A percentile compares a stretch with the other conserved stretches of the same genome.
Evolutionary conservation across 2,113 vertebrate genomes (phyloP).

Genomic region (Phyllopteryx taeniolatus): DNA sequence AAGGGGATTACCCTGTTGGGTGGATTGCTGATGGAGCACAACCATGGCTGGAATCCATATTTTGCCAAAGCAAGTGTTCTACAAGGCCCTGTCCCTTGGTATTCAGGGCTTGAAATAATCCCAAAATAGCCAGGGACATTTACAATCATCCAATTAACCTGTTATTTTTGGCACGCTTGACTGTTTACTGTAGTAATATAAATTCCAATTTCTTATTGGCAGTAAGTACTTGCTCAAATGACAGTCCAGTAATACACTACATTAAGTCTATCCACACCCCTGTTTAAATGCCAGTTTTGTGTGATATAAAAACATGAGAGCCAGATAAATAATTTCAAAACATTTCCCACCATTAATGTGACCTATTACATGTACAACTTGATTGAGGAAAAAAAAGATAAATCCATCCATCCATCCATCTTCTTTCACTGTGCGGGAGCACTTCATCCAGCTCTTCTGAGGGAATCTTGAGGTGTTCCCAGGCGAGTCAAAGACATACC

Average conservation of each 20-base stretch:
- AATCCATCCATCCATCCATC: too few relatives aligned
- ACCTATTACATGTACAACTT: too few relatives aligned
- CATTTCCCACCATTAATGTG: background rate
- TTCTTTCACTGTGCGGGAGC: too few relatives aligned
- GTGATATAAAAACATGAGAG: background rate
- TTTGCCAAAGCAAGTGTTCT: slow-evolving; percentile 29
- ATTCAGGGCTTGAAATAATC: slow-evolving; percentile 61
- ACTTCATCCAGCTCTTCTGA: too few relatives aligned
- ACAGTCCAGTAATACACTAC: background rate
- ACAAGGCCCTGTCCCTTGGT: slow-evolving; percentile 38
- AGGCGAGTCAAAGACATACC: too few relatives aligned
- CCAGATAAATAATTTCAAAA: background rate
- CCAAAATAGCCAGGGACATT: slow-evolving; percentile 47
- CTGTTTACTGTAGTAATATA: slow-evolving; percentile 53
- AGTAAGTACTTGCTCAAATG: background rate
- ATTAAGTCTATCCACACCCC: background rate
- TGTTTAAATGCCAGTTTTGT: background rate
- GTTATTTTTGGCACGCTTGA: slow-evolving; percentile 58
- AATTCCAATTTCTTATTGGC: slow-evolving; percentile 41
- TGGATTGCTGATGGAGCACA: slow-evolving; percentile 42
- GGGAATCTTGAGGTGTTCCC: too few relatives aligned
- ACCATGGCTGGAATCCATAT: slow-evolving; percentile 47
- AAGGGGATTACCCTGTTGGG: slow-evolving; percentile 45
- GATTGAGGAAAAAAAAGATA: too few relatives aligned
- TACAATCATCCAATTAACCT: slow-evolving; percentile 53